Conservation (phyloP, 2,113 vertebrate genomes). For the Festucalex cinctus region DNA sequence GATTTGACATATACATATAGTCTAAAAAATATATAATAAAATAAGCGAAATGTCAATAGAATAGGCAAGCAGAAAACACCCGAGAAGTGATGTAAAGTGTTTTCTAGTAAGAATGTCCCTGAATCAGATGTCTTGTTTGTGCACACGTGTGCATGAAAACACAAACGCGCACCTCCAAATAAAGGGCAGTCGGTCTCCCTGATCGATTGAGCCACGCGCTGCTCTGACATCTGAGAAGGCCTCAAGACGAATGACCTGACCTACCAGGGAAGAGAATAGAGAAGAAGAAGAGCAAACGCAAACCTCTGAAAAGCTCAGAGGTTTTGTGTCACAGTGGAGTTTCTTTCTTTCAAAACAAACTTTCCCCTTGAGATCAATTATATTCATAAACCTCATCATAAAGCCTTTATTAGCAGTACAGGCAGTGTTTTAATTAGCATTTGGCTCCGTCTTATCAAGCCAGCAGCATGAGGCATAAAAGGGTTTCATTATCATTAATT, state of each 20-base stretch:
- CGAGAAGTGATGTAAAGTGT: conserved; percentile 28
- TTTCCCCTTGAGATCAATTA: background rate
- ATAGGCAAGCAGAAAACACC: background rate
- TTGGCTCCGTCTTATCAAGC: background rate
- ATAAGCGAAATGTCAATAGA: conserved; percentile 33
- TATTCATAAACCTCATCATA: background rate
- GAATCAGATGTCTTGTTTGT: conserved; percentile 28
- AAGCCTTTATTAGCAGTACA: background rate
- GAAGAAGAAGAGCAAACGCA: conserved; percentile 43
- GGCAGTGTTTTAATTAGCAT: background rate
- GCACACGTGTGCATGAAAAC: conserved; percentile 28
- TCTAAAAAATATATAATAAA: too few species aligned
- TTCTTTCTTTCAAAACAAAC: conserved; percentile 2
- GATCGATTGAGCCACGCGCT: conserved; percentile 66
- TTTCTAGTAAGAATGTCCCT: conserved; percentile 46
- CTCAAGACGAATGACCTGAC: conserved; percentile 66
- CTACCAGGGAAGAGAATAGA: conserved; percentile 44
- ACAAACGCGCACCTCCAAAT: conserved; percentile 25
- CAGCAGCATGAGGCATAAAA: background rate
- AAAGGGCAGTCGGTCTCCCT: conserved; percentile 54
- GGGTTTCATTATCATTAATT: background rate
- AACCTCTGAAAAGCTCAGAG: conserved; percentile 54
- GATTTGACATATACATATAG: background rate
- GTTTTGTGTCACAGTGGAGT: conserved; percentile 30
- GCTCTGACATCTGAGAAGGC: conserved; percentile 58